phyloP scores from a whole-genome alignment of 2,113 vertebrate genomes.

The Solenodon paradoxus region DNA sequence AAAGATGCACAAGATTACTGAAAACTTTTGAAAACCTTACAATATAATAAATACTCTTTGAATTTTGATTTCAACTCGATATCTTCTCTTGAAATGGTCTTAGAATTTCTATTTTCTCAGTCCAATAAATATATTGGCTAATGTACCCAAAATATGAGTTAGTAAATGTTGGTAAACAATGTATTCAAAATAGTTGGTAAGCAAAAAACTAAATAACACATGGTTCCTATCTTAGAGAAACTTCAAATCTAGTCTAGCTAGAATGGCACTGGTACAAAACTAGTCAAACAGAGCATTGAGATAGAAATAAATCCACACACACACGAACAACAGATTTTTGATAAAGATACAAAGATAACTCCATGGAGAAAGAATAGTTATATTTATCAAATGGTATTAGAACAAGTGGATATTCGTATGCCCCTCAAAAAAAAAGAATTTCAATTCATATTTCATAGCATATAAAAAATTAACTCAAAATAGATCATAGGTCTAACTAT shows the following conservation, averaged over 20 bases:
- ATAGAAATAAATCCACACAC: neutral
- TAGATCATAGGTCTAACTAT: neutral
- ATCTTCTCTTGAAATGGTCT: neutral
- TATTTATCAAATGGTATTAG: neutral
- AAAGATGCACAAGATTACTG: neutral
- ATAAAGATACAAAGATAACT: neutral
- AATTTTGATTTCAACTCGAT: neutral
- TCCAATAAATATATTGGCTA: neutral
- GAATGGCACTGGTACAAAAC: neutral
- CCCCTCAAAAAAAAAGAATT: neutral
- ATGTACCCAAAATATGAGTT: neutral
- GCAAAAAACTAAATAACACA: neutral
- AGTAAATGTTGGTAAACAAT: neutral
- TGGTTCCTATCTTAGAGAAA: neutral
- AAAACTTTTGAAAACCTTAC: neutral
- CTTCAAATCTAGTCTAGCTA: neutral
- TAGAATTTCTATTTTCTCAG: neutral
- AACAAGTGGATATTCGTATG: neutral
- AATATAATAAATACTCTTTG: neutral
- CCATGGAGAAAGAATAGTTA: neutral
- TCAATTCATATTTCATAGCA: neutral
- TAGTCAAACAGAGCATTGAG: neutral
- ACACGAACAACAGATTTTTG: neutral
- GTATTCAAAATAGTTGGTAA: neutral
- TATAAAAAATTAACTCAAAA: neutral